Base-by-base conservation (phyloP, 2,888 invertebrate species). In the Dryomyza anilis region DNA sequence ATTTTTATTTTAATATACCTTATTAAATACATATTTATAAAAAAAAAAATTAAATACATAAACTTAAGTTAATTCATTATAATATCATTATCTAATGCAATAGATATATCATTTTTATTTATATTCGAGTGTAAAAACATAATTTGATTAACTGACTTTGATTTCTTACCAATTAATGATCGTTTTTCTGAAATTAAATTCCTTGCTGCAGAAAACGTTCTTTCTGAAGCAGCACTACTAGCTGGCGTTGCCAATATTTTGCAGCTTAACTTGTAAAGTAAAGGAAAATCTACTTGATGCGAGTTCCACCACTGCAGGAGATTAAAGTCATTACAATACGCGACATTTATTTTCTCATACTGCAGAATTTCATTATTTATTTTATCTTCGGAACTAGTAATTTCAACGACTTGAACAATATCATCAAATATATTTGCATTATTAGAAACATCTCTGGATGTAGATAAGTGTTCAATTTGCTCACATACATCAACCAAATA, bases 281-380 rank as follows among this genome's bases (percentile, higher is more conserved):
- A 21, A 30, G 59, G 53, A 46, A 59, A 45, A 33, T 59, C 36
- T 23, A 23, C 33, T 45, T 23, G 21, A 33, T 55, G 46, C n/a
- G 21, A 50, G 7, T 59, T 7, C 59, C 59, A 59, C 59, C 59
- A 59, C 12, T 67, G 57, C 43, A 68, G 43, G 33, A 63, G 16
- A 19, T 69, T 65, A 29, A 69, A 68, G 45, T 63, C 63, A 19
- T 67, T 56, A 45, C 63, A 45, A 30, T 63, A 23, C 1, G 52
- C 27, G 6, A 62, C 29, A 36, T 63, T 62, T n/a, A 55, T 27
- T 36, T 29, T 55, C 55, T 66, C 65, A 57, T 69, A 69, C 27
- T 62, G 21, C 4, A 30, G 23, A 8, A 70, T 58, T 65, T 68
- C 67, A 21, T 57, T 65, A 5, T 45, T 14, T 19, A 63, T 48